These are phyloP conservation scores for Asarcornis scutulata DNA, from an alignment of 2,113 vertebrate species.

Conservation along the genomic window DNA sequence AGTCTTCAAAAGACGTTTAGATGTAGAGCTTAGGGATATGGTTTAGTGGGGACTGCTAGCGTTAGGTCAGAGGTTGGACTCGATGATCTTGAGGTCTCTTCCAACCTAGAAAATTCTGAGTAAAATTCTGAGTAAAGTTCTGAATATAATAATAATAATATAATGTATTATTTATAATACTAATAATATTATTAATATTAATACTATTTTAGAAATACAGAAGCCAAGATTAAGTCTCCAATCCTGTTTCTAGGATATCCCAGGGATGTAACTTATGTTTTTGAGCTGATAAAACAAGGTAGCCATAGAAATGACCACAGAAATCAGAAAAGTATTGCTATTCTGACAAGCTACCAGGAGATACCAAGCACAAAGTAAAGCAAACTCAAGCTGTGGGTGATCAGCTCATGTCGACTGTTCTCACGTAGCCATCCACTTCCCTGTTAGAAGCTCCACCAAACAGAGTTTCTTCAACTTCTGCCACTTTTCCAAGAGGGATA, in stretches of 20 bases:
- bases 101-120: too few species aligned
- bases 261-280: neutral
- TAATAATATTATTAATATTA: too few species aligned
- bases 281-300: neutral
- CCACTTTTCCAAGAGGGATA: accelerated
- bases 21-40: too few species aligned
- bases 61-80: too few species aligned
- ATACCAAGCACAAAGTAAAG: neutral
- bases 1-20: too few species aligned
- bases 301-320: neutral
- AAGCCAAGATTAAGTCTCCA: neutral
- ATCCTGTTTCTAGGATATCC: neutral
- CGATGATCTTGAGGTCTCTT: too few species aligned
- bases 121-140: too few species aligned
- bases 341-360: neutral
- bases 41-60: too few species aligned
- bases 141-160: too few species aligned
- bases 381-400: neutral
- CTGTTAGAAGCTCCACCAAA: accelerated
- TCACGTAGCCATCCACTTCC: neutral
- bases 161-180: too few species aligned
- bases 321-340: neutral
- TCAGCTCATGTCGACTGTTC: neutral
- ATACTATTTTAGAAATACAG: neutral
- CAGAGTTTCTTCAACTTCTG: neutral